phyloP scores from a whole-genome alignment of 35 echinoderm and acorn worm genomes.

The Hemicentrotus pulcherrimus region DNA sequence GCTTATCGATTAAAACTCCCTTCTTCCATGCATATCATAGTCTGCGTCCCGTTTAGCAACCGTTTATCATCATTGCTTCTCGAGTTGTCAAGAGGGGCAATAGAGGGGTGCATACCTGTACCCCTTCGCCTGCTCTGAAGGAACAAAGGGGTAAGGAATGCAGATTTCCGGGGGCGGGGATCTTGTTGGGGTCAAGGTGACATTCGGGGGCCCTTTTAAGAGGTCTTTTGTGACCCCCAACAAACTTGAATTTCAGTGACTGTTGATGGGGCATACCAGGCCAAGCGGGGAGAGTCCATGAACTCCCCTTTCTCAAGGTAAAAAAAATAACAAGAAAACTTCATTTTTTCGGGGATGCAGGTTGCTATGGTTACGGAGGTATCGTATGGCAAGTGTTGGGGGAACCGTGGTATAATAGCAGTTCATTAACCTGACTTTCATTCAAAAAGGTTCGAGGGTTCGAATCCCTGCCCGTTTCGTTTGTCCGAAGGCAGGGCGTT shows the following conservation, averaged over 20 bases:
- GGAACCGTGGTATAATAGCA: not conserved
- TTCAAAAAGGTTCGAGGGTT: too few species aligned
- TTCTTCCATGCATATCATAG: not conserved
- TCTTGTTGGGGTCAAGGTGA: not conserved
- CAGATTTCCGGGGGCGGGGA: not conserved
- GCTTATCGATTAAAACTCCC: not conserved
- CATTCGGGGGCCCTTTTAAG: not conserved
- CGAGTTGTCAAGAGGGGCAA: not conserved
- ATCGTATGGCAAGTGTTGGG: not conserved
- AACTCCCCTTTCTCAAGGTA: not conserved
- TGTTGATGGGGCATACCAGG: not conserved
- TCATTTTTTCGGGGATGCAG: not conserved
- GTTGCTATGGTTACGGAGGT: not conserved
- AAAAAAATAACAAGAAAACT: too few species aligned
- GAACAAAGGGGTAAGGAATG: conserved; percentile 2
- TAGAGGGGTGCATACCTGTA: not conserved
- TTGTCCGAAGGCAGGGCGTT: too few species aligned
- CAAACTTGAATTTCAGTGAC: not conserved
- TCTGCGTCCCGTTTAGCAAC: not conserved
- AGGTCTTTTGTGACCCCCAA: not conserved
- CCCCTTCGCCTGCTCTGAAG: not conserved
- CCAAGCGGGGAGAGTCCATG: not conserved
- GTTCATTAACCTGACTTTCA: too few species aligned
- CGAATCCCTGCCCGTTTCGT: too few species aligned
- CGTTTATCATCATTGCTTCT: not conserved